These are phyloP conservation scores for Diplosoma virens DNA, from an alignment of 23 tunicate species.

Conservation along the genomic window DNA sequence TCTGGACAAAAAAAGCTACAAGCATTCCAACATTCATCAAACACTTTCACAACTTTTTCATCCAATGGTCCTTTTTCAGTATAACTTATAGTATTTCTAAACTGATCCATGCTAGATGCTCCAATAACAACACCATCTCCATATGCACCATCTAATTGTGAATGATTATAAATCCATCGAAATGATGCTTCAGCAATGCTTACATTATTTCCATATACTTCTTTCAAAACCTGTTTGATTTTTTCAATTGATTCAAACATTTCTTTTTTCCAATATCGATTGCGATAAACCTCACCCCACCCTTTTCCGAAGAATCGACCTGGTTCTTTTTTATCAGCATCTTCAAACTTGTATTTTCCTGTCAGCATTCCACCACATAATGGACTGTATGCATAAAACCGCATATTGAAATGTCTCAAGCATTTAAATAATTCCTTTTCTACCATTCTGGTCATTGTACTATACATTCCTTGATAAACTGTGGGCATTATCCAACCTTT, in stretches of 20 bases:
- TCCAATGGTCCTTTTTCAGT: conserved; percentile 57
- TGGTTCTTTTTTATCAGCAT: conserved; percentile 55
- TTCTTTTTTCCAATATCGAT: conserved; percentile 74
- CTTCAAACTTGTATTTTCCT: conserved; percentile 88
- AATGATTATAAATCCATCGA: conserved; percentile 93
- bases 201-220: conserved; percentile 54
- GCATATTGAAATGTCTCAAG: conserved; percentile 58
- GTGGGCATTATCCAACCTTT: conserved; percentile 78
- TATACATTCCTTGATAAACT: conserved; percentile 98
- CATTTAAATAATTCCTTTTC: conserved; percentile 90
- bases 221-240: conserved; percentile 31
- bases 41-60: conserved; percentile 50
- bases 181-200: conserved; percentile 72
- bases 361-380: conserved; percentile 87
- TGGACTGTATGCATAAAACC: conserved; percentile 87
- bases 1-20: conserved; percentile 35
- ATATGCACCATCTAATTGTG: conserved; percentile 38
- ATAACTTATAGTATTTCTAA: conserved; percentile 39
- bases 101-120: conserved; percentile 56
- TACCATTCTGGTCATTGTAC: conserved; percentile 68
- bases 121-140: conserved; percentile 95
- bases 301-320: conserved; percentile 69
- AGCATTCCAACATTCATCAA: conserved; percentile 54
- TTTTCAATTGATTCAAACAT: conserved; percentile 65
- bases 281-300: conserved; percentile 51